phyloP scores from a whole-genome alignment of 2,113 vertebrate genomes.

The Emydura subglobosa region DNA sequence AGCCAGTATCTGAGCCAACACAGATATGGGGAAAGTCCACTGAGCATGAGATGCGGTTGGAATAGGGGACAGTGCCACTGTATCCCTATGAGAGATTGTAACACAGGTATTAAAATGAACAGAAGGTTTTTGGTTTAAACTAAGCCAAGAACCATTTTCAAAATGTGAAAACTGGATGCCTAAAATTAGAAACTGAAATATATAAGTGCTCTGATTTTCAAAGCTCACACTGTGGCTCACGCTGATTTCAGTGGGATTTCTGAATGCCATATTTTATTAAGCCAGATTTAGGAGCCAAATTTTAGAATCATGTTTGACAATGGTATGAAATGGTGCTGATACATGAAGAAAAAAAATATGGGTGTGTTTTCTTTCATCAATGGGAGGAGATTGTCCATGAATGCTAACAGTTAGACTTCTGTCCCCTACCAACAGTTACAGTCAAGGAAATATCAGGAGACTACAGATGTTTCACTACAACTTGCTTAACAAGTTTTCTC shows the following conservation, averaged over 20 bases:
- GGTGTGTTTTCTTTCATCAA: background rate
- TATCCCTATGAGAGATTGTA: background rate
- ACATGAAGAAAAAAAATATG: background rate
- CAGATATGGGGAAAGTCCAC: slow-evolving; percentile 2
- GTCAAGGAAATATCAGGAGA: background rate
- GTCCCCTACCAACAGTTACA: background rate
- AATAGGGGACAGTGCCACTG: background rate
- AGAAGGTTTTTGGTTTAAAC: background rate
- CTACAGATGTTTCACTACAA: background rate
- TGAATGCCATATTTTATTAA: background rate
- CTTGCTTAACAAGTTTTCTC: background rate
- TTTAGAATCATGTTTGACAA: background rate
- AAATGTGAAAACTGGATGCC: background rate
- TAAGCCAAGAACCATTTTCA: background rate
- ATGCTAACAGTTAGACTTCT: background rate
- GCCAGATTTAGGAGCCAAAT: background rate
- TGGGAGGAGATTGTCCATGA: background rate
- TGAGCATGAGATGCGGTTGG: slow-evolving; percentile 11
- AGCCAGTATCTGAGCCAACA: slow-evolving; percentile 31
- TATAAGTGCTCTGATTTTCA: background rate
- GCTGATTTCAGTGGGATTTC: background rate
- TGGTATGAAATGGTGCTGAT: background rate
- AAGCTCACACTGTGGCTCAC: background rate
- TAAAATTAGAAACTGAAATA: background rate
- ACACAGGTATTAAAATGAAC: background rate